Conservation (phyloP, 2,797 vertebrate genomes). For the Neosilurus mollespiculum region DNA sequence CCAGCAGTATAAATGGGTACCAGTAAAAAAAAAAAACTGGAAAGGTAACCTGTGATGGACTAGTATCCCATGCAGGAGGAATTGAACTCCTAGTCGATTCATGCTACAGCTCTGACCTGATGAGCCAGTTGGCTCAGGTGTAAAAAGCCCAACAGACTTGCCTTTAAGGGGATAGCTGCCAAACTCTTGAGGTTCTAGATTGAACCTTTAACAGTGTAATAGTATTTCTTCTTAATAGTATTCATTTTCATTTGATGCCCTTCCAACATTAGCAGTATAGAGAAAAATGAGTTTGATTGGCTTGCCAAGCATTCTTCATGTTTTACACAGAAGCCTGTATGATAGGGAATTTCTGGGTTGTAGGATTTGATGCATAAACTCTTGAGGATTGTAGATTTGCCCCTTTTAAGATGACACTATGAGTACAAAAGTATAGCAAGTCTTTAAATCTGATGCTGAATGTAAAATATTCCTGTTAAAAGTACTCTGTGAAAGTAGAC, state of each 20-base stretch:
- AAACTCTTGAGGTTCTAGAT: neutral
- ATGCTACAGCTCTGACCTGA: too few relatives aligned
- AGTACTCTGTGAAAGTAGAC: neutral
- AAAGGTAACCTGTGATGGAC: too few relatives aligned
- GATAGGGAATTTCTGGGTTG: neutral
- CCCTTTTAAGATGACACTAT: neutral
- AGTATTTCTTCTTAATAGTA: neutral
- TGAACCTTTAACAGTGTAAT: neutral
- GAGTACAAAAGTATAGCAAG: neutral
- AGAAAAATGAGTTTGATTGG: neutral
- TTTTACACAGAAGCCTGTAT: neutral
- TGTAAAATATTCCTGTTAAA: neutral
- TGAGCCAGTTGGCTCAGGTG: too few relatives aligned
- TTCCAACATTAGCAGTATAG: neutral
- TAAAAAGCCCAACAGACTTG: too few relatives aligned
- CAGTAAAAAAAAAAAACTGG: too few relatives aligned
- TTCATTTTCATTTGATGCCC: neutral
- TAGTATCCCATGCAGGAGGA: too few relatives aligned
- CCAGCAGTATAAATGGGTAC: too few relatives aligned
- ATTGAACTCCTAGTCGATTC: too few relatives aligned
- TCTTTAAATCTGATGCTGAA: neutral
- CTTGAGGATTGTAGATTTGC: neutral
- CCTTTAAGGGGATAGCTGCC: neutral
- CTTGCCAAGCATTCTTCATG: neutral
- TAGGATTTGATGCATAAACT: neutral